Base-by-base conservation (phyloP, 2,797 vertebrate genomes). In the Sylvia borin region DNA sequence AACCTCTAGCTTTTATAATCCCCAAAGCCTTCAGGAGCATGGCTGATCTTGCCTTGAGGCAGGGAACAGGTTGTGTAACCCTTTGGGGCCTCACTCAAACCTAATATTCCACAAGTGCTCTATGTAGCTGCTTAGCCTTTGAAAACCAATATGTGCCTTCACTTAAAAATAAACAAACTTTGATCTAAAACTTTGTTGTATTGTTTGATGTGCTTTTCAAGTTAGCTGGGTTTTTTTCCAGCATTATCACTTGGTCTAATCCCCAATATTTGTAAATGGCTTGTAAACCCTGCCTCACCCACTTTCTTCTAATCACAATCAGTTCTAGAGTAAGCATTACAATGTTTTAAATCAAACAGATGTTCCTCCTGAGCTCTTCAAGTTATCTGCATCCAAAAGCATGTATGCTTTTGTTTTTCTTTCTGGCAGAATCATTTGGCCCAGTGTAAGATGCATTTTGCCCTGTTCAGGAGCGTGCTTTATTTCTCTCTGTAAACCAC, bases 261-360 rank as follows among this genome's bases (percentile, higher is more conserved):
- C 18, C 10, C 47, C 75, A 60, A 4, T 70, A 72, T 53, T 74
- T 92, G 26, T 71, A 55, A 71, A 27, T 42, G 45, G 36, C 36
- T 77, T 90, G 24, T 47, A 86, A 88, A 54, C 25, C 22, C 14
- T 85, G 50, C 75, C 79, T 94, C 76, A 31, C 58, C n/a, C 58
- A 31, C 24, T 85, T 73, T 71, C 20, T 72, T 65, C 62, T 88
- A 65, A 78, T 90, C 66, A 40, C 27, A 57, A 17, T 62, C 58
- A 48, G 38, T 81, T 81, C 66, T 68, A 47, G 43, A 58, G 20
- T 29, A 73, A 89, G n/a, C 51, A 71, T 58, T 54, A 25, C 17
- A 58, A 72, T 58, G 26, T 58, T 94, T 95, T 72, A 66, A 72
- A 70, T 88, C 47, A 93, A 84, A 85, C 75, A 90, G 75, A 88